A percentile compares a stretch with the other conserved stretches of the same genome.
phyloP scores from a whole-genome alignment of 2,797 vertebrate species.

The Oryzias dopingdopingensis region DNA sequence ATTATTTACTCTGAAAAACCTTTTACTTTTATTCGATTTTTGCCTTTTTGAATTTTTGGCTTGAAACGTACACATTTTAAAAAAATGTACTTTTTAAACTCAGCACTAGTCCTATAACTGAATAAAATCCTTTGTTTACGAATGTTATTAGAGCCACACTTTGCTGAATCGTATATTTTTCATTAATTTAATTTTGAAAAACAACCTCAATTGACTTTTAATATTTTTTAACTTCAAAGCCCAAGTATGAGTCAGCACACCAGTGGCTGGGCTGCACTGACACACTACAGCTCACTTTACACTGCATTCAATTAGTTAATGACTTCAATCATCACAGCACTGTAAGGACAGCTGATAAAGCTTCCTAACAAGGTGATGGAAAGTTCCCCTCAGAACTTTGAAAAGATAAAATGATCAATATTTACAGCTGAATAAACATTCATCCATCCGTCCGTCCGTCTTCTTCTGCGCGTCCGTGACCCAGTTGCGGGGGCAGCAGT shows the following conservation, averaged over 20 bases:
- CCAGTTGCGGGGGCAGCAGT: no score
- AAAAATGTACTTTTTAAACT: no score
- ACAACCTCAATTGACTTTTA: slow-evolving; percentile 52
- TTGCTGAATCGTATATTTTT: slow-evolving; percentile 11
- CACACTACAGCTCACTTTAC: slow-evolving; percentile 27
- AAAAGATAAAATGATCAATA: slow-evolving; percentile 6
- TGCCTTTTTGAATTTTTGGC: neutral
- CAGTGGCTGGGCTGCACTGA: slow-evolving; percentile 35
- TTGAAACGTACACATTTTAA: no score
- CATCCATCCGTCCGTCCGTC: no score
- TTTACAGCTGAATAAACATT: neutral
- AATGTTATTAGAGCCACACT: neutral
- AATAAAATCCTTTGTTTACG: slow-evolving; percentile 2
- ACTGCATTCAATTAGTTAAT: slow-evolving; percentile 68
- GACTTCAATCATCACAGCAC: slow-evolving; percentile 38
- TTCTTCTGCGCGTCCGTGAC: no score
- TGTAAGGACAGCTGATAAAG: slow-evolving; percentile 33
- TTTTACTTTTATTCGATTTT: no score
- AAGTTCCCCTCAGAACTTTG: slow-evolving; percentile 16
- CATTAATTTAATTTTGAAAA: slow-evolving; percentile 52
- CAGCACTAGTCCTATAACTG: no score
- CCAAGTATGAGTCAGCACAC: slow-evolving; percentile 58
- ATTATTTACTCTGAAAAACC: neutral
- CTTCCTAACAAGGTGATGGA: slow-evolving; percentile 12
- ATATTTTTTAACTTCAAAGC: slow-evolving; percentile 51